These are phyloP conservation scores for Barnardius zonarius DNA, from an alignment of 2,113 vertebrate genomes.

Conservation along the genomic window DNA sequence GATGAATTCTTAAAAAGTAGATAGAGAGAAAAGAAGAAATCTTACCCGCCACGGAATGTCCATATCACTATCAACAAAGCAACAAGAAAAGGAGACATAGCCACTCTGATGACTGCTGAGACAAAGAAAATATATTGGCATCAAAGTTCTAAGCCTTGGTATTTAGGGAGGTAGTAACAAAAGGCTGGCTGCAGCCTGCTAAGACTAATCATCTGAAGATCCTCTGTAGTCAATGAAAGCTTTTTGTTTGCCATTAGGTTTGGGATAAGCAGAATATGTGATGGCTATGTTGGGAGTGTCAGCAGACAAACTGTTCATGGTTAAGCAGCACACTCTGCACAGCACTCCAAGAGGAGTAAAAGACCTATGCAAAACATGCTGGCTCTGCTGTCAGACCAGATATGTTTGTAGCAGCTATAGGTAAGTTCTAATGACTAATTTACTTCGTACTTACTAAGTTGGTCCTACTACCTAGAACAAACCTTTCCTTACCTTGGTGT, in stretches of 20 bases:
- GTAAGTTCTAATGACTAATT: neutral
- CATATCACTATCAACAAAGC: neutral
- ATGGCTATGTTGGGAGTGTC: neutral
- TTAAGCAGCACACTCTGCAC: neutral
- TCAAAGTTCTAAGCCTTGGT: neutral
- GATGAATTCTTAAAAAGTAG: neutral
- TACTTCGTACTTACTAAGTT: neutral
- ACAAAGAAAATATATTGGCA: neutral
- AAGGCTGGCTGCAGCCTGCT: neutral
- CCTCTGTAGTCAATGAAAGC: neutral
- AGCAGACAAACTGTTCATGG: neutral
- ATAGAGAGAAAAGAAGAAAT: neutral
- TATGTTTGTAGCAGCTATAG: neutral
- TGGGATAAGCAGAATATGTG: neutral
- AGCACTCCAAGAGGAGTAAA: neutral
- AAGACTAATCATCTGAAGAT: neutral
- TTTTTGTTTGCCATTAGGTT: neutral
- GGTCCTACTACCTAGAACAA: neutral
- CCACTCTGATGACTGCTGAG: neutral
- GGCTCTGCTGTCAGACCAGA: neutral
- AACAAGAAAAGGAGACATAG: neutral
- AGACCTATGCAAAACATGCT: neutral
- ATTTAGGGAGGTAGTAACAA: neutral
- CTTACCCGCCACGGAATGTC: neutral
- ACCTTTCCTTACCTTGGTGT: neutral